These are phyloP conservation scores for Calephelis perditalis DNA, from an alignment of 2,888 invertebrate species.

Conservation along the genomic window DNA sequence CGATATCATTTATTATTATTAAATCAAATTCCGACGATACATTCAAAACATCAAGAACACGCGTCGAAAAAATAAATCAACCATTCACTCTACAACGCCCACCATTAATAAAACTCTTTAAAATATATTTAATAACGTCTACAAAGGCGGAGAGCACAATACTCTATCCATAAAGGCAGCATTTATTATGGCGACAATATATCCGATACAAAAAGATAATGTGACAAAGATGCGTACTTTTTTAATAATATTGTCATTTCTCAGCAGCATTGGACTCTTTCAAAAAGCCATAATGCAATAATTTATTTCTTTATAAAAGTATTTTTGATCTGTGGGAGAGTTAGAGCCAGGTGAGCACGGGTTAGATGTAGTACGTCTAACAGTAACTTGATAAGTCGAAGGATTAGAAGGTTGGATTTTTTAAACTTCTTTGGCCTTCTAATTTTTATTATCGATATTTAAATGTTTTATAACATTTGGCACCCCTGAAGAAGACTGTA, in stretches of 20 bases:
- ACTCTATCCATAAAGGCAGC: constrained; percentile 71
- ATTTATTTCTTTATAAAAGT: constrained; percentile 77
- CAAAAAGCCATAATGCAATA: constrained; percentile 77
- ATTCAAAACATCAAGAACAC: constrained; percentile 54
- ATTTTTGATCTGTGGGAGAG: constrained; percentile 70
- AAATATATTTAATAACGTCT: constrained; percentile 78
- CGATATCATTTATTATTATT: constrained; percentile 11
- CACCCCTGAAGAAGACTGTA: no score
- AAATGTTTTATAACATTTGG: no score
- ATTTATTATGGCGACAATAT: constrained; percentile 78
- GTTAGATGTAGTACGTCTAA: constrained; percentile 43
- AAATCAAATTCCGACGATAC: constrained; percentile 10
- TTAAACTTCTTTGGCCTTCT: no score
- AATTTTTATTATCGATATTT: background rate
- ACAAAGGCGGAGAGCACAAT: constrained; percentile 72
- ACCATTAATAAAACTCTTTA: constrained; percentile 78
- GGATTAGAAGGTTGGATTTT: constrained; percentile 17
- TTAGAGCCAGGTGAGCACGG: constrained; percentile 68
- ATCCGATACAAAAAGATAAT: constrained; percentile 77
- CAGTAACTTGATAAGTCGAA: constrained; percentile 28
- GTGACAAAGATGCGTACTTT: constrained; percentile 76
- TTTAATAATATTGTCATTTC: constrained; percentile 79
- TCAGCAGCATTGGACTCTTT: constrained; percentile 78
- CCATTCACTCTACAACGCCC: constrained; percentile 68
- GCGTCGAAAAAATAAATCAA: constrained; percentile 78